Base-by-base conservation (phyloP, 2,888 invertebrate species). In the Drepanosiphum platanoidis region DNA sequence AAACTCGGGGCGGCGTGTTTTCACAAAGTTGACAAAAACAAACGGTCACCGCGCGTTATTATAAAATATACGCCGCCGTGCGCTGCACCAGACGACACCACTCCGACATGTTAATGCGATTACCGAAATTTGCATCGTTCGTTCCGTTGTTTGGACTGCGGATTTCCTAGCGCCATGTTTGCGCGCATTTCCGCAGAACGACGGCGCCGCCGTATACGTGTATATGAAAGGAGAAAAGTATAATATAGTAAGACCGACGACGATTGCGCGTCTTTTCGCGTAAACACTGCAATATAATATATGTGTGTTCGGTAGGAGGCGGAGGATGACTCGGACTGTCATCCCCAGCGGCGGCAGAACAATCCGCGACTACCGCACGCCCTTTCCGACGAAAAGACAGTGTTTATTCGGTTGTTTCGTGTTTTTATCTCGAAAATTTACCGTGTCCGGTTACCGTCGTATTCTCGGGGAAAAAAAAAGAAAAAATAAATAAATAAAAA, bases 91-190 rank as follows among this genome's bases (percentile, higher is more conserved):
- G 58, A 27, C 61, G 58, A 34, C 34, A 22, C 58, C 18, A 18
- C 27, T 27, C 18, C 18, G 27, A 46, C 64, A 34, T 46, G 64
- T 32, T 74, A 83, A 83, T 83, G 74, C 64, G 83, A 83, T 83
- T 74, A 83, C 32, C n/a, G 34, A 83, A 83, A 74, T 83, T 83
- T 64, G 74, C 72, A 66, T 74, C 74, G 74, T 83, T 46, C 11
- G 3, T 39, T 15, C 72, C 42, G n/a, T 83, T 83, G 83, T 83
- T 83, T 83, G 15, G 74, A 83, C 61, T 64, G 74, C 64, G 83
- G 83, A 83, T 83, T 83, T 75, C 74, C 72, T 39, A 18, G 32
- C 61, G 18, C 64, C 22, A 36, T 39, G 71, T 66, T 79, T 42
- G 66, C 66, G 15, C 7, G 13, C 66, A 27, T 78, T 66, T 42